Conservation (phyloP, 2,113 vertebrate species). For the Verasper variegatus region DNA sequence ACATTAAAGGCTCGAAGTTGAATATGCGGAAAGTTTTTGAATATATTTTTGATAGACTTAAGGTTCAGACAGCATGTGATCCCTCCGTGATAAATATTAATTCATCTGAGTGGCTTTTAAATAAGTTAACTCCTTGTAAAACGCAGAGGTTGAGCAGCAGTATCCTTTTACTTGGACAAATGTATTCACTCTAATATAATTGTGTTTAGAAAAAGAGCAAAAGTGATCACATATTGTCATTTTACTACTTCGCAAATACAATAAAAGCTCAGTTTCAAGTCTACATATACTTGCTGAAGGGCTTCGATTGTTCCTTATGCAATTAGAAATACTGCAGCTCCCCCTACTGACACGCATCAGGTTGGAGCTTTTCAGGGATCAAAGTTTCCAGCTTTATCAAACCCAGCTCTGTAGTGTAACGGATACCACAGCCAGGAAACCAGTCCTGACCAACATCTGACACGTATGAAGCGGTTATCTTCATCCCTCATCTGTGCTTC, state of each 20-base stretch:
- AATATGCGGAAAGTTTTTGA: conserved; percentile 62
- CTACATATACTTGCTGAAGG: conserved; percentile 26
- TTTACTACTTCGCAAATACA: conserved; percentile 34
- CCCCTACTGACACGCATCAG: conserved; percentile 71
- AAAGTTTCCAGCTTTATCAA: conserved; percentile 42
- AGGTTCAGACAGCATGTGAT: conserved; percentile 9
- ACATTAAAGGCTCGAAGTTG: conserved; percentile 35
- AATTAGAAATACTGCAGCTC: conserved; percentile 77
- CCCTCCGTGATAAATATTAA: conserved; percentile 37
- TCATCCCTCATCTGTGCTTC: conserved; percentile 48
- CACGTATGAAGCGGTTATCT: conserved; percentile 49
- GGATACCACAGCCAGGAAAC: conserved; percentile 43
- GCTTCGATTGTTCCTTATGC: conserved; percentile 5
- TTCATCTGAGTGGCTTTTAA: conserved; percentile 47
- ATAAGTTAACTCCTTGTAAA: conserved; percentile 32
- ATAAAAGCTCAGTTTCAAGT: conserved; percentile 20
- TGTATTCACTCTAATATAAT: conserved; percentile 7
- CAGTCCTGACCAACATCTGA: conserved; percentile 41
- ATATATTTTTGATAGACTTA: conserved; percentile 48
- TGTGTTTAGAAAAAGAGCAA: conserved; percentile 31
- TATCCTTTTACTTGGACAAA: conserved; percentile 9
- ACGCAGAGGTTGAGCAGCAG: conserved; percentile 17
- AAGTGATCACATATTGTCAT: conserved; percentile 24
- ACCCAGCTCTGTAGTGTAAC: conserved; percentile 45
- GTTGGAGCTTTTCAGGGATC: conserved; percentile 8